Base-by-base conservation (phyloP, 2,888 invertebrate genomes). In the Drosophila anomelani region DNA sequence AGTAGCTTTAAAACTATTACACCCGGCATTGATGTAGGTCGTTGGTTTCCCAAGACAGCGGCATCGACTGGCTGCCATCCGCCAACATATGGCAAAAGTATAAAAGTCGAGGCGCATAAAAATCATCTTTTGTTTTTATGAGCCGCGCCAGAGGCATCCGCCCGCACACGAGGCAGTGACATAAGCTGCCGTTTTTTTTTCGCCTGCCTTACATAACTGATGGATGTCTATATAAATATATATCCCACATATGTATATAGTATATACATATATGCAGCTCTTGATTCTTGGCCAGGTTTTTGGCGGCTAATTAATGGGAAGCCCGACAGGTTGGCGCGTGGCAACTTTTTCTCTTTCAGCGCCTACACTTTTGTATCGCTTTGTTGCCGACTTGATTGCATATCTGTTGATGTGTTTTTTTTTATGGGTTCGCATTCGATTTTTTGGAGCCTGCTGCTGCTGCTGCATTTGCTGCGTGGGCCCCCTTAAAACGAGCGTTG, bases 1-100 rank as follows among this genome's bases (percentile, higher is more conserved):
- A 51, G 9, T 17, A 7, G 49, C 70, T 77, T 70, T 71, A 57
- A 81, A 53, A 61, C 71, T 67, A 86, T 80, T 68, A 84, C 38
- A 73, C 23, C 7, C 57, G 67, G 39, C 69, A 75, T 85, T 82
- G 80, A 77, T 82, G 88, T 85, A 85, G 81, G 81, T 85, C 81
- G 85, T 76, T 63, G 63, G 44, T 72, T 69, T 26, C 17, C 20
- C 20, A 51, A 51, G 17, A 49, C 54, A 23, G n/a, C 60, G 71
- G 72, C 79, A 73, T 81, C 56, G 72, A 79, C 66, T 83, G 36
- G 62, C 39, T 83, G 71, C 69, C 80, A 72, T 74, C 34, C 39
- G 53, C 29, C 53, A 41, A 62, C 81, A 85, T 68, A 72, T 82
- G 86, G 78, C 62, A 63, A 12, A 67, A 54, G 38, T 54, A 54